These are phyloP conservation scores for Numenius phaeopus DNA, from an alignment of 2,797 vertebrate genomes.

Conservation along the genomic window DNA sequence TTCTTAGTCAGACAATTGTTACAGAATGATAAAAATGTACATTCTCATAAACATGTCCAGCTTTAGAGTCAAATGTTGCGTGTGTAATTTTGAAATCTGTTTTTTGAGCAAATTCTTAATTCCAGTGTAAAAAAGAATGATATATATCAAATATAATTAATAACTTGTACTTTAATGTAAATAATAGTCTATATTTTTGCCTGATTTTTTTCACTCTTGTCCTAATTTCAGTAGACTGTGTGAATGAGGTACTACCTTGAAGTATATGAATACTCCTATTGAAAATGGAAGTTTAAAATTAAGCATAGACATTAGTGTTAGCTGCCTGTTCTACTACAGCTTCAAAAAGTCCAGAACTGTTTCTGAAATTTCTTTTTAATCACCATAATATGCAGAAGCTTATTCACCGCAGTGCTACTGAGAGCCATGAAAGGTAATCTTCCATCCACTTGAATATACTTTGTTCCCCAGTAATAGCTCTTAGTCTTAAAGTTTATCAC, in stretches of 20 bases:
- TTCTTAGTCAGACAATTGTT: neutral
- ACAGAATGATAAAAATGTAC: neutral
- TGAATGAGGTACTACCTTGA: neutral
- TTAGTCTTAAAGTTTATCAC: neutral
- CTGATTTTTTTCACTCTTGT: neutral
- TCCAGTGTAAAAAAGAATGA: neutral
- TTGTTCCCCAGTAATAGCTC: neutral
- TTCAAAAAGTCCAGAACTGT: neutral
- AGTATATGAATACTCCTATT: neutral
- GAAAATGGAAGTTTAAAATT: neutral
- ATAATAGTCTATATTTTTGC: neutral
- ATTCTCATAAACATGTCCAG: neutral
- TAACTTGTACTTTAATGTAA: neutral
- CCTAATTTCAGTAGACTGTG: neutral
- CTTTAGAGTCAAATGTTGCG: neutral
- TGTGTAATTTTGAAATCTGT: neutral
- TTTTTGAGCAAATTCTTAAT: neutral
- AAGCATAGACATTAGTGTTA: neutral
- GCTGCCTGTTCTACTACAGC: neutral
- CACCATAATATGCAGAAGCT: neutral
- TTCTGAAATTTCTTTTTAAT: neutral
- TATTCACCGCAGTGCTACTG: neutral
- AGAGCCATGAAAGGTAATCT: neutral
- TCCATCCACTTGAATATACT: neutral
- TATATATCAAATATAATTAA: neutral